Base-by-base conservation (phyloP, 2,797 vertebrate genomes). In the Streptopelia turtur region DNA sequence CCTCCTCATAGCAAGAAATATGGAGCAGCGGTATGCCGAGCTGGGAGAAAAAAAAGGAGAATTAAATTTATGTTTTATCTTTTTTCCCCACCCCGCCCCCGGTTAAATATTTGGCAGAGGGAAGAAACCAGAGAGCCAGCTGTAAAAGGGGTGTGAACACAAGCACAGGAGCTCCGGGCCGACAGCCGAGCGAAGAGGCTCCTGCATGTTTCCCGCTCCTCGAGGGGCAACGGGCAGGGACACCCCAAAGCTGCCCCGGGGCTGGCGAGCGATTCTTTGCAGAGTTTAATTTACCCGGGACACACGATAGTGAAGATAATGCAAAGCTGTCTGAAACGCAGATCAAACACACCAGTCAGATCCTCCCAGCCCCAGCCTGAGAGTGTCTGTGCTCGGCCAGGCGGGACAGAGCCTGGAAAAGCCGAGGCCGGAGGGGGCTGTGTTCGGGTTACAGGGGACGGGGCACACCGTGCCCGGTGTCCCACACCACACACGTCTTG, bases 331-430 rank as follows among this genome's bases (percentile, higher is more conserved):
- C 25, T 2, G 11, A 68, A 35, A 2, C 49, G 6, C 1, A 25
- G 59, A 27, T 3, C 33, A 27, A 65, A 37, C 0, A 7, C 28
- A 8, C 1, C 23, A 3, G 4, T 22, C 0, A 3, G 45, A 95
- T 52, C 27, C 37, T 9, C 35, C 30, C 41, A 10, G 33, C 25
- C 13, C 17, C 75, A 25, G 43, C 14, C n/a, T 4, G 55, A 4
- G 52, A 7, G 27, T 3, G 5, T 6, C 63, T 24, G 52, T 3
- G 61, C 65, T 59, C 43, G 50, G 82, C 59, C 92, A 5, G 71
- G 63, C 12, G 28, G 50, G 57, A 50, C 50, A 22, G 9, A 68
- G 14, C 6, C 56, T 3, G 68, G n/a, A 28, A 52, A 7, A 57
- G 11, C 13, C 15, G 31, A 14, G 49, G 5, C 59, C 5, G 68